These are phyloP conservation scores for Lycaon pictus DNA, from an alignment of 2,113 vertebrate genomes.

Conservation along the genomic window DNA sequence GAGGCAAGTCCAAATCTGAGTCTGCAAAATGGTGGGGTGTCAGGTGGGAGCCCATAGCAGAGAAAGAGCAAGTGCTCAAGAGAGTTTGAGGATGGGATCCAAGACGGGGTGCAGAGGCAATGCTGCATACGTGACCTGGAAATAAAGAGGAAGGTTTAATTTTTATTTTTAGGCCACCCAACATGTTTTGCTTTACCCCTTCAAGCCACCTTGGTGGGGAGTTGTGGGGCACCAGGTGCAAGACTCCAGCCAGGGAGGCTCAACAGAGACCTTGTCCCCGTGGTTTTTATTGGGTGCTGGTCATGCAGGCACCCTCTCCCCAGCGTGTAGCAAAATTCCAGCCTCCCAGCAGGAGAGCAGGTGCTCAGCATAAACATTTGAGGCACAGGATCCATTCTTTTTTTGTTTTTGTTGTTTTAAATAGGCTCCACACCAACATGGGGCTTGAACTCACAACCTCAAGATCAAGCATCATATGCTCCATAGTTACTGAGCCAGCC, in stretches of 20 bases:
- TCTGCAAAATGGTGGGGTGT: not conserved
- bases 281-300: no score
- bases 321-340: not conserved
- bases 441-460: not conserved
- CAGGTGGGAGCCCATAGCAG: not conserved
- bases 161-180: not conserved
- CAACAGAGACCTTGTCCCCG: rapidly evolving
- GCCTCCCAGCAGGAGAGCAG: not conserved
- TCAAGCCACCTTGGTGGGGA: rapidly evolving
- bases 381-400: not conserved
- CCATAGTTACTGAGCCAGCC: not conserved
- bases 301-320: not conserved
- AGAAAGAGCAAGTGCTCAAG: not conserved
- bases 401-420: not conserved
- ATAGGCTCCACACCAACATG: not conserved
- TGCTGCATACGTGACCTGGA: not conserved
- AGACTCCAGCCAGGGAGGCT: not conserved
- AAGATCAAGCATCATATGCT: not conserved
- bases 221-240: not conserved
- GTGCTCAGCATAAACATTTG: not conserved
- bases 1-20: not conserved
- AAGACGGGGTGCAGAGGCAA: not conserved
- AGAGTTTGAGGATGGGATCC: not conserved
- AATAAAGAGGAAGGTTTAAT: not conserved
- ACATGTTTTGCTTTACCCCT: not conserved